phyloP scores from a whole-genome alignment of 2,888 invertebrate species.

The Oxyteleia sp. region DNA sequence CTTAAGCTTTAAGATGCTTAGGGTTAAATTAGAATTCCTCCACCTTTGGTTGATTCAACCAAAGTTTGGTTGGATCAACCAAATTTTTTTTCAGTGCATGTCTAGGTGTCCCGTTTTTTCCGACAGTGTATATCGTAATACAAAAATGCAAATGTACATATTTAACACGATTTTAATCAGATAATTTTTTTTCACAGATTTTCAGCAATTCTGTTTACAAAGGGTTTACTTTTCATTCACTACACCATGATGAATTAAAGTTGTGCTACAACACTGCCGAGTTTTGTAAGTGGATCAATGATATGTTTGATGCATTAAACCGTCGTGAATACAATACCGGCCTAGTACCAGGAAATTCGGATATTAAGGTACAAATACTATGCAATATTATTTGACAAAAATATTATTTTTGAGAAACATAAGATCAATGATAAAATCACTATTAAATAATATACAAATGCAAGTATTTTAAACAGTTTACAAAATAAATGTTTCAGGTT shows the following conservation, averaged over 20 bases:
- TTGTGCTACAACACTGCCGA: slow-evolving; percentile 18
- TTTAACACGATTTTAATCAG: neutral
- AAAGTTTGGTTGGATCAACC: too few relatives aligned
- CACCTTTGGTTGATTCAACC: too few relatives aligned
- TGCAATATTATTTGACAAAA: neutral
- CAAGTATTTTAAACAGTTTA: slow-evolving; percentile 6
- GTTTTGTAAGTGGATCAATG: slow-evolving; percentile 31
- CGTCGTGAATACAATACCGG: slow-evolving; percentile 4
- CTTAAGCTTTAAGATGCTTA: too few relatives aligned
- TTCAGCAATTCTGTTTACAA: slow-evolving; percentile 20
- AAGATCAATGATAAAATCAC: neutral
- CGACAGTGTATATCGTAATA: too few relatives aligned
- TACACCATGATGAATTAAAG: slow-evolving; percentile 17
- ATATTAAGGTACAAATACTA: slow-evolving; percentile 12
- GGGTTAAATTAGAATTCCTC: too few relatives aligned
- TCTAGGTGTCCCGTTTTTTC: too few relatives aligned
- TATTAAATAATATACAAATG: neutral
- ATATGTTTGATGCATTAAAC: slow-evolving; percentile 34
- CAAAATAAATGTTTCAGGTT: slow-evolving; percentile 18
- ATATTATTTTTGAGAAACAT: too few relatives aligned
- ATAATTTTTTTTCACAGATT: neutral
- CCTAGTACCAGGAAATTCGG: slow-evolving; percentile 20
- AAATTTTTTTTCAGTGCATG: too few relatives aligned
- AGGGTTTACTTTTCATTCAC: slow-evolving; percentile 3
- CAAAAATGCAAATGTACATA: neutral